Evolutionary conservation across 2,113 vertebrate species (phyloP), one percentile per base, ranked within the genome.

Genomic region (Mobula hypostoma): DNA sequence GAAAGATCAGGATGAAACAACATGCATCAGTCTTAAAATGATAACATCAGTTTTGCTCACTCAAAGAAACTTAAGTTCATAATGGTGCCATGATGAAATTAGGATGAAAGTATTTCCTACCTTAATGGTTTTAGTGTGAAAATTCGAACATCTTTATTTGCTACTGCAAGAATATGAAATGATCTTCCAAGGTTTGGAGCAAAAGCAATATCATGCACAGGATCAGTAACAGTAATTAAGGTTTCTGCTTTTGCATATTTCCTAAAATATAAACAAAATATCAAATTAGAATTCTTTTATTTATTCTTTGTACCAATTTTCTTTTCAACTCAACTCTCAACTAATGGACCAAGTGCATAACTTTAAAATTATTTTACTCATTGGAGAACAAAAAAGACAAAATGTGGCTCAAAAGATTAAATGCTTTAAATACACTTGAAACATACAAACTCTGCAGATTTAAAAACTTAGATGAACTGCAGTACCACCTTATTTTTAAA

Each of bases 231-330:
- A 0, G 98, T 99, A 98, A 98, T 98, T 95, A 99, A 97, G 0
- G 98, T 98, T 96, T 99, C 99, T n/a, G 98, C 98, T 96, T 99
- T 99, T 24, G 97, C 97, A 0, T 99, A 99, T 95, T 99, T 99
- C 96, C 99, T 99, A 94, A 78, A 94, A 14, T 91, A 4, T 7
- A 95, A 93, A 95, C 27, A 92, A 83, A 83, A 40, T 82, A 66
- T 94, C 66, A 36, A 94, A 29, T 83, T 14, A 63, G n/a, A 8
- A 40, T 94, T 80, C 63, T 21, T 58, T 94, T 3, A 58, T 82
- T 79, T 90, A 90, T 66, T 83, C 94, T 21, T 82, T 72, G 78
- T 14, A 15, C 29, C 5, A 24, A n/a, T 77, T 80, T 94, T 36
- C 78, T 83, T 68, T 7, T 70, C 11, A 68, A 32, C 32, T 90